Conservation (phyloP, 2,888 invertebrate genomes). For the Trichopria drosophilae region DNA sequence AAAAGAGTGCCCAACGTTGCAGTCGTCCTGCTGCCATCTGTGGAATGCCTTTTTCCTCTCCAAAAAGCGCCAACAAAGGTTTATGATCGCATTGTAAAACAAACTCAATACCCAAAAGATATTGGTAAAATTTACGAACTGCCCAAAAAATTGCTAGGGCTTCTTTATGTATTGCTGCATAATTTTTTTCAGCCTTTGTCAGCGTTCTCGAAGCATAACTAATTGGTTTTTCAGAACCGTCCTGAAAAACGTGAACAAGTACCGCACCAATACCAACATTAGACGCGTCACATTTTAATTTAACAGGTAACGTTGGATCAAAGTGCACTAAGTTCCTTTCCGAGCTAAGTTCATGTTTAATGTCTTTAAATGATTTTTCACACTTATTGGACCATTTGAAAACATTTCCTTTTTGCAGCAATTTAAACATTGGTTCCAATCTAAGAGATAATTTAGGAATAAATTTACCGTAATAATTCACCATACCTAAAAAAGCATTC, state of each 20-base stretch:
- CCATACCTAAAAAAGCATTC: conserved; percentile 44
- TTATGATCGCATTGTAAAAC: conserved; percentile 43
- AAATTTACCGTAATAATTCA: too few relatives aligned
- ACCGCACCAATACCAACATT: conserved; percentile 42
- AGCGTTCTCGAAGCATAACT: conserved; percentile 43
- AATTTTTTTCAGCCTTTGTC: conserved; percentile 44
- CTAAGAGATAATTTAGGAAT: too few relatives aligned
- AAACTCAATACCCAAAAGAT: conserved; percentile 45
- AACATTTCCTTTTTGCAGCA: conserved; percentile 35
- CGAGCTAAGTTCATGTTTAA: too few relatives aligned
- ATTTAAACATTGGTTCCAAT: conserved; percentile 42
- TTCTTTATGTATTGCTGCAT: conserved; percentile 46
- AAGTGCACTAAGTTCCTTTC: conserved; percentile 8
- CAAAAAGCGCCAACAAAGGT: conserved; percentile 42
- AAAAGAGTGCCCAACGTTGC: too few relatives aligned
- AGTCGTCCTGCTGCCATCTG: too few relatives aligned
- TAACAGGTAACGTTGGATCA: not conserved
- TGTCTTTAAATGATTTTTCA: conserved; percentile 14
- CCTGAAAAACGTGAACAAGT: conserved; percentile 36
- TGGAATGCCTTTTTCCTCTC: too few relatives aligned
- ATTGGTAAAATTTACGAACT: conserved; percentile 46
- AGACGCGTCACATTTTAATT: conserved; percentile 10
- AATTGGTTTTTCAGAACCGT: too few relatives aligned
- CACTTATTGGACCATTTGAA: conserved; percentile 26
- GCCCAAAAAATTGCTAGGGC: conserved; percentile 47